Evolutionary conservation across 1,140 invertebrate genomes (phyloP), one percentile per base, ranked within the genome.

Genomic region (Dinoponera quadriceps): DNA sequence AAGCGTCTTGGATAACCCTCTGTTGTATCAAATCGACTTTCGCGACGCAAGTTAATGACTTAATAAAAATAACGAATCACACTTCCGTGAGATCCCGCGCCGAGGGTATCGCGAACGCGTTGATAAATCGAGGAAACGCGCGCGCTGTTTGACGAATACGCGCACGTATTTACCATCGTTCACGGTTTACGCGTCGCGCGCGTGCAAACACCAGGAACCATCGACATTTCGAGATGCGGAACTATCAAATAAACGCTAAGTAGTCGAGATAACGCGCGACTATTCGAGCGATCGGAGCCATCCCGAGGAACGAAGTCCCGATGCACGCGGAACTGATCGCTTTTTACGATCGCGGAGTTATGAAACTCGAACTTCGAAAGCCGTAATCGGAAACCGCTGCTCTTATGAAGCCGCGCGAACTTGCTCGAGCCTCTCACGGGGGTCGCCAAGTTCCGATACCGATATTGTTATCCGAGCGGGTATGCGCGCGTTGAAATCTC

Each of bases 401-500:
- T 71, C 69, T 80, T 80, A 80, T 29, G 13, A 78, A 55, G 25
- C 16, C 5, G 7, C 33, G 5, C 38, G 5, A 3, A 59, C 44
- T 57, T 29, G 65, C 18, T 55, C 18, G 38, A 25, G 11, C 33
- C 48, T 13, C 13, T 25, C 7, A 2, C 13, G 7, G n/a, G 20
- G n/a, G 20, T 77, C 29, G 9, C 33, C 3, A 22, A 62, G 57
- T 27, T 11, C 18, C 16, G 73, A 77, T 68, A 44, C 49, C 74
- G 13, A 68, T n/a, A n/a, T 25, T 63, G 20, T 78, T 25, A 44
- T 18, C 63, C 72, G 38, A 0, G 20, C 54, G 11, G 38, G 38
- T 33, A 33, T 7, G 33, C 2, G 33, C 60, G 54, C 60, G 59
- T 33, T 78, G 63, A 78, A 57, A 78, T 69, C 80, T 59, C 38